phyloP scores from a whole-genome alignment of 2,888 invertebrate genomes.

The Panzeria rudis region DNA sequence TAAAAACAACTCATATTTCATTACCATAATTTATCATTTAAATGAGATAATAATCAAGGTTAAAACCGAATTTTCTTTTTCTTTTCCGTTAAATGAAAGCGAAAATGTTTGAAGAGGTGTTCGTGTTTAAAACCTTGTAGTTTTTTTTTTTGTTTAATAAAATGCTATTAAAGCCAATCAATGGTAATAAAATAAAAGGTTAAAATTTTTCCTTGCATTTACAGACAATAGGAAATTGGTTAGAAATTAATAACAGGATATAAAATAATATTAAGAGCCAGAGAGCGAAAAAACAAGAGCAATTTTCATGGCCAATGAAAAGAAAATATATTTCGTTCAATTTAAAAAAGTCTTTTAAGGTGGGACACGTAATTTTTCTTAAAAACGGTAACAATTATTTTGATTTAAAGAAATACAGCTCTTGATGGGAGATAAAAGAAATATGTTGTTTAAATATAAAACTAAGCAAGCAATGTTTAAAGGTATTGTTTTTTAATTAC shows the following conservation, averaged over 20 bases:
- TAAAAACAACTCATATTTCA: conserved; percentile 21
- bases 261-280: conserved; percentile 5
- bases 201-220: not conserved
- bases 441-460: not conserved
- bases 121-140: conserved; percentile 26
- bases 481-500: not conserved
- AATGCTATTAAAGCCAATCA: conserved; percentile 66
- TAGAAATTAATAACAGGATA: conserved; percentile 47
- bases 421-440: not conserved
- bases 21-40: conserved; percentile 69
- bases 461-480: not conserved
- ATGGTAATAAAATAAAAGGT: conserved; percentile 68
- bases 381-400: not conserved
- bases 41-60: conserved; percentile 71
- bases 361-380: not conserved
- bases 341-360: not conserved
- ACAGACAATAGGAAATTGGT: conserved; percentile 34
- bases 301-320: conserved; percentile 22
- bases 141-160: conserved; percentile 42
- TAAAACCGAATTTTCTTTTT: conserved; percentile 48
- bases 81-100: conserved; percentile 57
- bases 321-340: not conserved
- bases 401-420: not conserved
- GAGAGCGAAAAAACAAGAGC: not conserved
- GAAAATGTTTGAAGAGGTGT: conserved; percentile 41